Percentiles rank a stretch among this genome's conserved stretches.
Conservation (phyloP, 1,140 invertebrate genomes). For the Drosophila subpulchrella region DNA sequence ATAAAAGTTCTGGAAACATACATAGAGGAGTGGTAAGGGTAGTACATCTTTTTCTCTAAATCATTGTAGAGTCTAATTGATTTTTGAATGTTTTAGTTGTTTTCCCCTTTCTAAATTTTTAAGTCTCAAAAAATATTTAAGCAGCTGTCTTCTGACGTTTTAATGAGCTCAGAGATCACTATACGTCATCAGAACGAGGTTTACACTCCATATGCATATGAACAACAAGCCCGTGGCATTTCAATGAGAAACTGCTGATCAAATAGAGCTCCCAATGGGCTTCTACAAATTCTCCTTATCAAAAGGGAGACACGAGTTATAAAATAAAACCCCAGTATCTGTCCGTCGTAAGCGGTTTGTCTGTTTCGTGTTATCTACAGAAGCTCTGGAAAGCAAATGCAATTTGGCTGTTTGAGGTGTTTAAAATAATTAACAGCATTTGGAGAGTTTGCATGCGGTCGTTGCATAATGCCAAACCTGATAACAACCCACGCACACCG, state of each 20-base stretch:
- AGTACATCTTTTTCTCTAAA: background rate
- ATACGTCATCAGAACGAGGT: constrained; percentile 21
- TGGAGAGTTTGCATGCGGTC: constrained; percentile 27
- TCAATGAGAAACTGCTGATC: constrained; percentile 25
- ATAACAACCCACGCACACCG: constrained; percentile 28
- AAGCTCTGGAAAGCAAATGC: constrained; percentile 8
- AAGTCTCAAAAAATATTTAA: constrained; percentile 37
- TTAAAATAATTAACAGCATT: constrained; percentile 39
- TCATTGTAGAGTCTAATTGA: background rate
- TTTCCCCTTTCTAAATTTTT: background rate
- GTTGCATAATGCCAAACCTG: constrained; percentile 44
- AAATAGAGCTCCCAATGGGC: constrained; percentile 6
- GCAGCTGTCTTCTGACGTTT: constrained; percentile 18
- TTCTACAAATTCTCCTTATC: constrained; percentile 5
- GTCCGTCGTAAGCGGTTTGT: constrained; percentile 9
- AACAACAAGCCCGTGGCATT: constrained; percentile 2
- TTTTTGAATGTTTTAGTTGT: background rate
- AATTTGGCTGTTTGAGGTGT: constrained; percentile 5
- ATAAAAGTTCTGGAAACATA: constrained; percentile 6
- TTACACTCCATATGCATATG: background rate
- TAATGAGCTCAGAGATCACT: constrained; percentile 23
- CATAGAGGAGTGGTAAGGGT: background rate
- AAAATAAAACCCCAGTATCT: constrained; percentile 4
- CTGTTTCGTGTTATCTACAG: constrained; percentile 13
- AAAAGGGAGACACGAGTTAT: background rate